Conservation (phyloP, 1,140 invertebrate genomes). For the Atta cephalotes region DNA sequence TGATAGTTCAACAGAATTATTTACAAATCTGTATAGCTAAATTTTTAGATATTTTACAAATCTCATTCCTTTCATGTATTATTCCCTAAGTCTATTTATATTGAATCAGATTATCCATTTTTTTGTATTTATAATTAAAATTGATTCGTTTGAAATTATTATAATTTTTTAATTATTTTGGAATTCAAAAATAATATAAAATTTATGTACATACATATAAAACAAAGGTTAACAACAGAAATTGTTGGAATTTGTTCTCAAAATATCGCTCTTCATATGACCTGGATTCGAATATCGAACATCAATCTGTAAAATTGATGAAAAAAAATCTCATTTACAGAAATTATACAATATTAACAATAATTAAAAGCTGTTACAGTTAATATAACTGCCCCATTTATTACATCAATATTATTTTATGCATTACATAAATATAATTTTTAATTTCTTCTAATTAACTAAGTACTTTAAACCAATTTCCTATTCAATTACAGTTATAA, state of each 20-base stretch:
- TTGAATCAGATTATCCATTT: neutral
- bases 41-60: too few species aligned
- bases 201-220: too few species aligned
- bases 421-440: neutral
- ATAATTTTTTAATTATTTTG: neutral
- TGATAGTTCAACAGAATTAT: too few species aligned
- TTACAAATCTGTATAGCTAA: too few species aligned
- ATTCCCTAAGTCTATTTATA: neutral
- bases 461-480: neutral
- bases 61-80: neutral
- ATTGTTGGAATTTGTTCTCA: neutral
- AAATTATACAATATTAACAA: neutral
- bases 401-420: conserved; percentile 10
- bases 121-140: neutral
- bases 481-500: neutral
- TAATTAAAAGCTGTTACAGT: conserved; percentile 1
- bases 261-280: neutral
- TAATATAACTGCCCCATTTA: neutral
- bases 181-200: neutral
- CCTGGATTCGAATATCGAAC: neutral
- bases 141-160: neutral
- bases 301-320: neutral
- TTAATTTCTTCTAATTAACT: neutral
- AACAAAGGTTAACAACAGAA: neutral
- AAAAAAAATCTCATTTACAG: neutral